Conservation (phyloP, 2,888 invertebrate genomes). For the Nomada hirtipes region DNA sequence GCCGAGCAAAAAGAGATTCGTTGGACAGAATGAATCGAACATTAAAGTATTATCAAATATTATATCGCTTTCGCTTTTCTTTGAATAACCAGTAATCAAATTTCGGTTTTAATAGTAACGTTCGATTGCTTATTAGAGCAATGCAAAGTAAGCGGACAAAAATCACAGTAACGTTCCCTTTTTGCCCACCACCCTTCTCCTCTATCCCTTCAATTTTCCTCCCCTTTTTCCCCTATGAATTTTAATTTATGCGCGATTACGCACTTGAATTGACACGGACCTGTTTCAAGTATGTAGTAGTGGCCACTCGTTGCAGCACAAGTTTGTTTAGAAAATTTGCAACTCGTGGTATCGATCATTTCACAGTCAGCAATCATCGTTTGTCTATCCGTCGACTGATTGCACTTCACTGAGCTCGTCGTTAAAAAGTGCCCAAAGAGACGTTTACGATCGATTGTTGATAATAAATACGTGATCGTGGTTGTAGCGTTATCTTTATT, state of each 20-base stretch:
- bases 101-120: slow-evolving; percentile 39
- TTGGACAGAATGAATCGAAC: too few relatives aligned
- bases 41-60: too few relatives aligned
- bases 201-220: neutral
- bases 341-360: neutral
- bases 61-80: too few relatives aligned
- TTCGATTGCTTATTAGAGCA: slow-evolving; percentile 70
- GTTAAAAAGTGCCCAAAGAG: neutral
- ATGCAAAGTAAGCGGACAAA: slow-evolving; percentile 80
- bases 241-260: slow-evolving; percentile 9
- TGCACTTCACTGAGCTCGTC: neutral
- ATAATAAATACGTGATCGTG: neutral
- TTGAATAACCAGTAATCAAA: slow-evolving; percentile 32
- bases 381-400: neutral
- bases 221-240: neutral
- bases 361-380: neutral
- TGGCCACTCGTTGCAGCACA: neutral
- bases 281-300: neutral
- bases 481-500: neutral
- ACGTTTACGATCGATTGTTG: neutral
- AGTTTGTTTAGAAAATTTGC: neutral
- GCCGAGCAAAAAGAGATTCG: too few relatives aligned
- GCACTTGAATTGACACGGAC: neutral
- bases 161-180: slow-evolving; percentile 70
- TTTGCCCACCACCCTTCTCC: slow-evolving; percentile 31